These are phyloP conservation scores for Vanacampus margaritifer DNA, from an alignment of 2,113 vertebrate species.

Conservation along the genomic window DNA sequence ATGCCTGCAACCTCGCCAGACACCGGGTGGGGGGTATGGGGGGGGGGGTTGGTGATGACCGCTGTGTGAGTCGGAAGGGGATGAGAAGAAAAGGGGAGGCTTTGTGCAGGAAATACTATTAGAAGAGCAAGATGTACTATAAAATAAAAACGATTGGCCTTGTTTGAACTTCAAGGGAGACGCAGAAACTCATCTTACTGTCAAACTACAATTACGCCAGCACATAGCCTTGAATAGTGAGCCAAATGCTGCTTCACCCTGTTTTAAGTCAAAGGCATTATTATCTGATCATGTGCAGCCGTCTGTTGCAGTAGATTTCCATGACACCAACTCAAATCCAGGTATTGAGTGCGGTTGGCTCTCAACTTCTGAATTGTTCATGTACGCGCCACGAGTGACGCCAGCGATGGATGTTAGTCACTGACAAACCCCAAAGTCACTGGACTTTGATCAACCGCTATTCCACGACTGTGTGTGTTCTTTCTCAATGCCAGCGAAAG, in stretches of 20 bases:
- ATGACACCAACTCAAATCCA: no score
- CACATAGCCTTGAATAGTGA: background rate
- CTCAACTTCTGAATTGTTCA: background rate
- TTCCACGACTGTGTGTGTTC: conserved; percentile 54
- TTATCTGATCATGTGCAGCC: no score
- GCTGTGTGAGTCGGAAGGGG: conserved; percentile 12
- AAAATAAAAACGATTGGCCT: background rate
- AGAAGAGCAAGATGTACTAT: background rate
- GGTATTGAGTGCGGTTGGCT: no score
- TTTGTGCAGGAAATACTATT: background rate
- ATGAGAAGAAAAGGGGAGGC: conserved; percentile 8
- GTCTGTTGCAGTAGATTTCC: no score
- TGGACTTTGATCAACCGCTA: conserved; percentile 42
- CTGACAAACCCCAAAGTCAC: conserved; percentile 65
- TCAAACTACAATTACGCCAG: background rate
- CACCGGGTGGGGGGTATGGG: conserved; percentile 42
- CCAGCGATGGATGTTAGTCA: conserved; percentile 36
- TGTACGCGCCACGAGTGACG: conserved; percentile 45
- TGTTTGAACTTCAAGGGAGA: background rate
- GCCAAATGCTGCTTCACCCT: background rate
- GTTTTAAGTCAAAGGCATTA: background rate
- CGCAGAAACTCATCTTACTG: background rate
- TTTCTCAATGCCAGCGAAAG: conserved; percentile 43
- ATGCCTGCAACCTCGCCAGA: conserved; percentile 68
- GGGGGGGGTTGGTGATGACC: no score